Percentiles rank a stretch among this genome's conserved stretches.
Evolutionary conservation across 2,113 vertebrate species (phyloP).

Genomic region (Lipophrys pholis): DNA sequence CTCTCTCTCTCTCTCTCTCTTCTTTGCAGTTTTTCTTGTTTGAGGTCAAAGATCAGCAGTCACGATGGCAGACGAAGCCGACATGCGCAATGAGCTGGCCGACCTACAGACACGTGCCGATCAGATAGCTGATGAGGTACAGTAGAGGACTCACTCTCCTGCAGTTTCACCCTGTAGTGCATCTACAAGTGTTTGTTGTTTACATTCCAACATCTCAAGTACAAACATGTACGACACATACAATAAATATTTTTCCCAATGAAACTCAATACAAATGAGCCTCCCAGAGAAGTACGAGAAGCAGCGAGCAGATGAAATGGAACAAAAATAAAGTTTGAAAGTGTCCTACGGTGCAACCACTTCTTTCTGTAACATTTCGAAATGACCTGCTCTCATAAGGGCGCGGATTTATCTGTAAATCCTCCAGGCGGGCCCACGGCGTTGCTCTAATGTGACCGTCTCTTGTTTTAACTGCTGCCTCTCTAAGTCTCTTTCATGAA

Average conservation of each 20-base stretch:
- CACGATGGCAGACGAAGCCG: constrained; percentile 93
- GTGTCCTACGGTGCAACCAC: neutral
- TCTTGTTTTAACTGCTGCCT: constrained; percentile 25
- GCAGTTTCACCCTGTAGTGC: neutral
- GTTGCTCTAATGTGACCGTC: constrained; percentile 28
- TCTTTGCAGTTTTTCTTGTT: constrained; percentile 46
- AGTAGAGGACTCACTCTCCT: constrained; percentile 15
- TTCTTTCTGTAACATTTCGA: constrained; percentile 46
- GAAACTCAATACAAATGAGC: neutral
- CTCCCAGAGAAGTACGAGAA: neutral
- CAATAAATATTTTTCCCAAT: too few species aligned
- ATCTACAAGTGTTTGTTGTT: too few species aligned
- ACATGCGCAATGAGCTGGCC: constrained; percentile 98
- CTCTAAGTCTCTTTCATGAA: constrained; percentile 46
- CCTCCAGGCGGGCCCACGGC: constrained; percentile 30
- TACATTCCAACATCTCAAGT: too few species aligned
- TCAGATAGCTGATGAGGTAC: constrained; percentile 95
- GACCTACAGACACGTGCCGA: constrained; percentile 97
- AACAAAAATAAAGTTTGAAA: neutral
- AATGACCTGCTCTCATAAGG: constrained; percentile 26
- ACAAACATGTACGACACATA: too few species aligned
- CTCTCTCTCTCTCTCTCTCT: neutral
- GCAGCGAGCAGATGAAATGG: neutral
- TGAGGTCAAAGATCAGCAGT: constrained; percentile 72
- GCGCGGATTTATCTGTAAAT: constrained; percentile 12